Evolutionary conservation across 2,113 vertebrate genomes (phyloP).

Genomic region (Tautogolabrus adspersus): DNA sequence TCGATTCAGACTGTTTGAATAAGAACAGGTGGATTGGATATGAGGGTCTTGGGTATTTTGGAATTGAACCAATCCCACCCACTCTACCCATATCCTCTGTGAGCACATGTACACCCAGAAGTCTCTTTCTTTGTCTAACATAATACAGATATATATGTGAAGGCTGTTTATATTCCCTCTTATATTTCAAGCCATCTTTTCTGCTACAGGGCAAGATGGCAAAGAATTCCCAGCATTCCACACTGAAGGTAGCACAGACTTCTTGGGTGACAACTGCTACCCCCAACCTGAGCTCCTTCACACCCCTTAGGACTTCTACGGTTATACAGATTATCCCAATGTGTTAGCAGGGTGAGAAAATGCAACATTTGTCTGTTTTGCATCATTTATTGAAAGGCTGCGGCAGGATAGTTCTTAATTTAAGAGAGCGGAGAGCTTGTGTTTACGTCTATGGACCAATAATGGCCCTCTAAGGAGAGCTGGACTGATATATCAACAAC

Average conservation of each 20-base stretch:
- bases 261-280: conserved; percentile 51
- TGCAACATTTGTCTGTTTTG: conserved; percentile 73
- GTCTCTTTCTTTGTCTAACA: conserved; percentile 40
- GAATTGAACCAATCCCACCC: conserved; percentile 67
- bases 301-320: conserved; percentile 53
- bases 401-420: conserved; percentile 57
- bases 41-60: conserved; percentile 56
- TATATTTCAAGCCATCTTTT: conserved; percentile 53
- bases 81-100: conserved; percentile 39
- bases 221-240: conserved; percentile 67
- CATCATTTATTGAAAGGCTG: conserved; percentile 76
- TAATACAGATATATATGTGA: conserved; percentile 18
- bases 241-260: conserved; percentile 52
- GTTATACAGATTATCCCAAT: conserved; percentile 75
- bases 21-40: conserved; percentile 74
- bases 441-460: conserved; percentile 65
- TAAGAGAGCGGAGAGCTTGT: conserved; percentile 62
- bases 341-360: conserved; percentile 75
- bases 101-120: conserved; percentile 26
- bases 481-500: conserved; percentile 74
- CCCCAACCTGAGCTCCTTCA: conserved; percentile 56
- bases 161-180: conserved; percentile 41
- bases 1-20: conserved; percentile 63
- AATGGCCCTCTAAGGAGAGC: conserved; percentile 76
- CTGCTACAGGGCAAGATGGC: conserved; percentile 31